Conservation (phyloP, 2,888 invertebrate species). For the Ectropis crepuscularia region DNA sequence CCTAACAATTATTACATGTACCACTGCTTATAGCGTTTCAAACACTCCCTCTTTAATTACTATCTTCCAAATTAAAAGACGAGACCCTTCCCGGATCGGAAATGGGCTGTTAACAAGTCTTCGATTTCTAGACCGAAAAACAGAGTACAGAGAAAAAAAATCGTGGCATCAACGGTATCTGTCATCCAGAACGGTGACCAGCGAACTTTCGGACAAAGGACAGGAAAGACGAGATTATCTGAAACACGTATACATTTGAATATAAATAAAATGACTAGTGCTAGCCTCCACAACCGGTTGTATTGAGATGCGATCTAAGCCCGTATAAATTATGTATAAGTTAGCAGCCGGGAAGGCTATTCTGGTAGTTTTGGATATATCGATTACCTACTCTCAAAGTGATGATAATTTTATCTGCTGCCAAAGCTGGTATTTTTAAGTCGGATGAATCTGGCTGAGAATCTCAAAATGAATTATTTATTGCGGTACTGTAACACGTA, state of each 20-base stretch:
- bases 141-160: too few relatives aligned
- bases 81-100: too few relatives aligned
- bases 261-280: conserved; percentile 35
- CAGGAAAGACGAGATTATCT: conserved; percentile 32
- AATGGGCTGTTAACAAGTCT: too few relatives aligned
- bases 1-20: too few relatives aligned
- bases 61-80: too few relatives aligned
- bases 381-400: neutral
- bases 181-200: neutral
- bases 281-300: conserved; percentile 28
- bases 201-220: conserved; percentile 13
- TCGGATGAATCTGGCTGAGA: too few relatives aligned
- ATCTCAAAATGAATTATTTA: too few relatives aligned
- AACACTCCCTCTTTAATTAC: too few relatives aligned
- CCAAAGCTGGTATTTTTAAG: too few relatives aligned
- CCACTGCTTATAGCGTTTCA: too few relatives aligned
- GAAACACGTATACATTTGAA: conserved; percentile 32
- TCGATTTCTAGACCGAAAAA: too few relatives aligned
- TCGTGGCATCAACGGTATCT: neutral
- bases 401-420: neutral
- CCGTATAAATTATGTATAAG: conserved; percentile 36
- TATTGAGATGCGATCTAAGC: conserved; percentile 34
- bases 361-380: neutral
- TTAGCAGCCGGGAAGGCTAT: conserved; percentile 28
- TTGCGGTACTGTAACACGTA: too few relatives aligned